Conservation (phyloP, 2,113 vertebrate species). For the Typhlomys cinereus region DNA sequence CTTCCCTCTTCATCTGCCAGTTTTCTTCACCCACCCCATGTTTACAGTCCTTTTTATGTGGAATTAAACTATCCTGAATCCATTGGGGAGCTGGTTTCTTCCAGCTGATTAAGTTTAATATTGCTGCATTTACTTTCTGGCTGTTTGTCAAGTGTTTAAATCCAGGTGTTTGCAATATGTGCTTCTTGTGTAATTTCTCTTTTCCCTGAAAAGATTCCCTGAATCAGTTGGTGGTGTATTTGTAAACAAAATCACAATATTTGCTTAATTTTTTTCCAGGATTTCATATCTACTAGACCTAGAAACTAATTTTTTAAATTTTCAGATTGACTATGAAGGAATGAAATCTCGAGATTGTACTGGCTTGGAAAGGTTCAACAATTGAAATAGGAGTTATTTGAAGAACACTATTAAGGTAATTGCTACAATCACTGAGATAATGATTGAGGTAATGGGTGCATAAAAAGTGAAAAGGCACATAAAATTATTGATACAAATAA, state of each 20-base stretch:
- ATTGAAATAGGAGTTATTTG: neutral
- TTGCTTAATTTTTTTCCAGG: conserved; percentile 52
- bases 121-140: conserved; percentile 56
- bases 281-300: conserved; percentile 42
- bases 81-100: conserved; percentile 13
- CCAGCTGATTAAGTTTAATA: conserved; percentile 55
- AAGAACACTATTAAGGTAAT: neutral
- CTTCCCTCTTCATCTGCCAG: neutral
- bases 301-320: conserved; percentile 60
- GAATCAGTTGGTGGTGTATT: conserved; percentile 31
- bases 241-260: conserved; percentile 72
- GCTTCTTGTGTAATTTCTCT: conserved; percentile 41
- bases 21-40: neutral
- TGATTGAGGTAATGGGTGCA: neutral
- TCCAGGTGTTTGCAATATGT: conserved; percentile 66
- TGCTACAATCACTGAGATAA: neutral
- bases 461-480: neutral
- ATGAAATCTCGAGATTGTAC: conserved; percentile 14
- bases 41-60: neutral
- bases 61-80: conserved; percentile 49
- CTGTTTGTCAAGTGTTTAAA: conserved; percentile 59
- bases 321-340: conserved; percentile 35
- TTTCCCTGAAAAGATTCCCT: conserved; percentile 30
- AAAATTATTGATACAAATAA: neutral
- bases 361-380: conserved; percentile 50